Evolutionary conservation across 2,113 vertebrate genomes (phyloP).

Genomic region (Brachyhypopomus gauderio): DNA sequence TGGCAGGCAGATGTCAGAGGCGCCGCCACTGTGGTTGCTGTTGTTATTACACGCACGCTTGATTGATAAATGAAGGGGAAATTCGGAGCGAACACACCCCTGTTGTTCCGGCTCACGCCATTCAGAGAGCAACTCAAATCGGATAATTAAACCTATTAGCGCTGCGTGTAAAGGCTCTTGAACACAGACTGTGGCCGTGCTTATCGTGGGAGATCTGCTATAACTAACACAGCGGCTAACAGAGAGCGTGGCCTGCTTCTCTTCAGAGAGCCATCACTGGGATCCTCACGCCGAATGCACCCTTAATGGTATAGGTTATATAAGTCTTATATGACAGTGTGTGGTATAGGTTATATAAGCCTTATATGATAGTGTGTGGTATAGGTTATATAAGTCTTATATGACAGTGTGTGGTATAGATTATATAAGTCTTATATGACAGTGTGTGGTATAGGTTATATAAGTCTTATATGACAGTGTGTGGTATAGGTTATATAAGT

Average conservation of each 20-base stretch:
- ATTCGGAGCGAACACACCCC: slow-evolving; percentile 32
- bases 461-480: no score
- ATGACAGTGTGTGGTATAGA: no score
- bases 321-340: neutral
- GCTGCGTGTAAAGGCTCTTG: slow-evolving; percentile 36
- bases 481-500: no score
- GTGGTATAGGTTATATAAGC: neutral
- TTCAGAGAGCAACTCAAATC: slow-evolving; percentile 33
- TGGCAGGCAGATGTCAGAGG: neutral
- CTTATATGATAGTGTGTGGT: no score
- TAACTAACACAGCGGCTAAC: slow-evolving; percentile 33
- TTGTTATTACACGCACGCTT: neutral
- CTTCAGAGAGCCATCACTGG: slow-evolving; percentile 8
- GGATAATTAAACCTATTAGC: slow-evolving; percentile 49
- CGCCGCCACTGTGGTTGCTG: slow-evolving; percentile 9
- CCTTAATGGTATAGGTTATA: neutral
- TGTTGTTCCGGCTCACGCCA: slow-evolving; percentile 38
- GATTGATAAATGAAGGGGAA: slow-evolving; percentile 39
- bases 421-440: no score
- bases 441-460: no score
- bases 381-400: no score
- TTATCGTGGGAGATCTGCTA: slow-evolving; percentile 25
- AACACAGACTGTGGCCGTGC: slow-evolving; percentile 20
- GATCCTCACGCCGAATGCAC: neutral
- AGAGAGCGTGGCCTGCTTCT: slow-evolving; percentile 14